Evolutionary conservation across 2,113 vertebrate species (phyloP), one percentile per base, ranked within the genome.

Genomic region (Apus apus): DNA sequence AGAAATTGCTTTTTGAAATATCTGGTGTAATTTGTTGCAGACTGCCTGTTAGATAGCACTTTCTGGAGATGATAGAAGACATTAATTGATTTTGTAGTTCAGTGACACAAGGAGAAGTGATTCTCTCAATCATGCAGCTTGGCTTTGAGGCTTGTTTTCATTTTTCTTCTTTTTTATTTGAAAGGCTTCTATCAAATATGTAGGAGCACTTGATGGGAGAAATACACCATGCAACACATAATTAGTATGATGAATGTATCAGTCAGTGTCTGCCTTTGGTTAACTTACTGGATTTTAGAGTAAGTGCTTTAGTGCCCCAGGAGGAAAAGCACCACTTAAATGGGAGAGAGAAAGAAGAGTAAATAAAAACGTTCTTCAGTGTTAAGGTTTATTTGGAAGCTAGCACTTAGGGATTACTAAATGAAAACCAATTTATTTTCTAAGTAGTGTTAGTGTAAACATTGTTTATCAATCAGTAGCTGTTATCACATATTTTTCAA

Each of bases 11-110:
- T 97, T 97, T 92, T 97, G 92, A 94, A 97, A 96, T 93, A 95
- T 88, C 53, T 87, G 82, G 40, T 89, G 88, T 94, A 96, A 97
- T 97, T 67, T 96, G 70, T 96, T 96, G 86, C 87, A 89, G 88
- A 65, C 89, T 96, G 87, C n/a, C 40, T 92, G 76, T 93, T 92
- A 91, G 77, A 93, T 71, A 89, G 54, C 40, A 45, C 70, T 94
- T 97, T 97, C 87, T 96, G 86, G 97, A 95, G 93, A 97, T 95
- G 96, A 97, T 78, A 95, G 94, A 96, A 94, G 83, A 76, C 76
- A 72, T 87, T 96, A 97, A 98, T 98, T 98, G 96, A 97, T 97
- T 98, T 94, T 95, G 89, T 97, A 97, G 81, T 93, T 93, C 88
- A 89, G 77, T 97, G 95, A 96, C 94, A 97, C 51, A 16, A 45